A percentile compares a stretch with the other conserved stretches of the same genome.
Evolutionary conservation across 1,140 invertebrate genomes (phyloP).

Genomic region (Ridgeia piscesae): DNA sequence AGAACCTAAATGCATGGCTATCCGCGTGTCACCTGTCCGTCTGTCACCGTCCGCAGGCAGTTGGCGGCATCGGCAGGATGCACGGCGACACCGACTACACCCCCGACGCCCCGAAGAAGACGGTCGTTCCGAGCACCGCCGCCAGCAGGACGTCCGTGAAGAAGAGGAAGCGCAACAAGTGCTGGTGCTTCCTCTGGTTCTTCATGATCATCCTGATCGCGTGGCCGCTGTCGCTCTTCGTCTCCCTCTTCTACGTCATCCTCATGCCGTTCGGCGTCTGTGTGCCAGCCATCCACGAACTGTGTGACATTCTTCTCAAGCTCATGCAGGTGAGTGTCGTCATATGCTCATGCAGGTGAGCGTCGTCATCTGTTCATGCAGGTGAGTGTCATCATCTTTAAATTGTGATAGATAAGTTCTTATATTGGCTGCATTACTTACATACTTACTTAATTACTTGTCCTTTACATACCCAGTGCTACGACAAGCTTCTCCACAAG

Average conservation of each 20-base stretch:
- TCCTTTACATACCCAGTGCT: too few relatives aligned
- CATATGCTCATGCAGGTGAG: constrained; percentile 41
- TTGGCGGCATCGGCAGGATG: neutral
- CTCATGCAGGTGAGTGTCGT: constrained; percentile 43
- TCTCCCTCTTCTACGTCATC: constrained; percentile 52
- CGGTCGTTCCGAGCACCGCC: neutral
- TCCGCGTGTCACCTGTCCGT: neutral
- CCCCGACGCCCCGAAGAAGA: neutral
- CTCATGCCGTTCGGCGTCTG: constrained; percentile 52
- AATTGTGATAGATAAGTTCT: too few relatives aligned
- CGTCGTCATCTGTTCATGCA: constrained; percentile 19
- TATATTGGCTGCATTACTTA: too few relatives aligned
- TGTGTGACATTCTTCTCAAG: constrained; percentile 47
- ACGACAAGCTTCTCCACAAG: too few relatives aligned
- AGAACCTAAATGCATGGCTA: too few relatives aligned
- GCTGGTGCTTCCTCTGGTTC: constrained; percentile 52
- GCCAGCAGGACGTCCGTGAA: constrained; percentile 27
- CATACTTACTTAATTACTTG: too few relatives aligned
- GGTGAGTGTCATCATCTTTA: constrained; percentile 34
- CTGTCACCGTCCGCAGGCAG: neutral
- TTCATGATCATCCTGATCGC: constrained; percentile 48
- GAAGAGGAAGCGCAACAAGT: constrained; percentile 39
- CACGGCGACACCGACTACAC: neutral
- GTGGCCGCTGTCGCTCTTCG: constrained; percentile 50
- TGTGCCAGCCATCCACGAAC: constrained; percentile 42